A percentile compares a stretch with the other conserved stretches of the same genome.
These are phyloP conservation scores for Phylloscopus whistleri DNA, from an alignment of 2,113 vertebrate genomes.

Conservation along the genomic window DNA sequence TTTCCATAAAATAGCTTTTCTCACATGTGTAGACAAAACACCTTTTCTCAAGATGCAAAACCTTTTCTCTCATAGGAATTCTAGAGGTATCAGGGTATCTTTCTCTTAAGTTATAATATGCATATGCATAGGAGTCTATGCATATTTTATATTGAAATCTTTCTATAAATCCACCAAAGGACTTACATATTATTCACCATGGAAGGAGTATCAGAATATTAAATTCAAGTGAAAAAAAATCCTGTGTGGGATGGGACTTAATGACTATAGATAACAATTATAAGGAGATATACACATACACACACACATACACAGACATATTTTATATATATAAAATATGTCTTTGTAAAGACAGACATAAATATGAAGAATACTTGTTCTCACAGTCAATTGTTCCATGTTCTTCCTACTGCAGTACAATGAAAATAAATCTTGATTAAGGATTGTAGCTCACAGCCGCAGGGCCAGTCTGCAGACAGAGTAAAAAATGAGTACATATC, in stretches of 20 bases:
- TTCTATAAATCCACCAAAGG: background rate
- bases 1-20: too few species aligned
- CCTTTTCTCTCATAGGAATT: background rate
- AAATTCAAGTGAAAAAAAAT: background rate
- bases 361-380: background rate
- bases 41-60: background rate
- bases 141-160: background rate
- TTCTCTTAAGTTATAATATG: background rate
- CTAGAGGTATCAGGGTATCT: background rate
- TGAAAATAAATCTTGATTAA: background rate
- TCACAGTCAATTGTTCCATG: background rate
- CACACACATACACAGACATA: background rate
- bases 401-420: background rate
- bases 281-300: background rate
- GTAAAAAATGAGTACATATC: background rate
- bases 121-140: background rate
- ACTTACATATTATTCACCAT: background rate
- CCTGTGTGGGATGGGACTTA: background rate
- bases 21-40: background rate
- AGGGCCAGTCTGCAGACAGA: background rate
- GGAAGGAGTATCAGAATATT: background rate
- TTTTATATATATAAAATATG: background rate
- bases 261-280: background rate
- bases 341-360: background rate
- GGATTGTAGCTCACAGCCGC: background rate